Evolutionary conservation across 2,797 vertebrate species (phyloP).

Genomic region (Oryzias sinensis): DNA sequence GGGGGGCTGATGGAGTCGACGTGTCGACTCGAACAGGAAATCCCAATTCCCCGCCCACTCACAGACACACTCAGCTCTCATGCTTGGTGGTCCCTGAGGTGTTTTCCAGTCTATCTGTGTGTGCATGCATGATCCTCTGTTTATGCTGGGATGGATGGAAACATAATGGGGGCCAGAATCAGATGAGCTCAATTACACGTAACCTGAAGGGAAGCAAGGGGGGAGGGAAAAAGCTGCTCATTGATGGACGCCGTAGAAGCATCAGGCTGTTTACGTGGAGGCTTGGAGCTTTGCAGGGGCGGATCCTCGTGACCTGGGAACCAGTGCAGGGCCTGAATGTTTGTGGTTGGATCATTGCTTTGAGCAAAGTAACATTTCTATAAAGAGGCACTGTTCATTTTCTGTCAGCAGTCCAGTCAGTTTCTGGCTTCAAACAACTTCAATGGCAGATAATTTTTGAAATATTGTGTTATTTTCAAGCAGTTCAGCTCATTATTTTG

Average conservation of each 20-base stretch:
- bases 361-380: too few species aligned
- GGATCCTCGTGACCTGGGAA: neutral
- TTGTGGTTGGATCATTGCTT: neutral
- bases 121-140: slow-evolving; percentile 37
- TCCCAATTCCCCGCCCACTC: slow-evolving; percentile 67
- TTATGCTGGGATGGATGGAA: slow-evolving; percentile 36
- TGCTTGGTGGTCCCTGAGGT: slow-evolving; percentile 48
- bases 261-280: too few species aligned
- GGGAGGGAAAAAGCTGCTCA: neutral
- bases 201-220: slow-evolving; percentile 1
- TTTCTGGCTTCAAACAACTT: too few species aligned
- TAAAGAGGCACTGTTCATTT: too few species aligned
- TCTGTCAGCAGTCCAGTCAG: too few species aligned
- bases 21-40: slow-evolving; percentile 54
- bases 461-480: too few species aligned
- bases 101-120: slow-evolving; percentile 4
- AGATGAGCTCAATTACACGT: slow-evolving; percentile 12
- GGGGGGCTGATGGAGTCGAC: slow-evolving; percentile 38
- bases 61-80: slow-evolving; percentile 31
- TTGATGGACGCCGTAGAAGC: neutral
- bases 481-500: too few species aligned
- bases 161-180: slow-evolving; percentile 13
- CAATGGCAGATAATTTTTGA: too few species aligned
- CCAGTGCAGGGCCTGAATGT: neutral
- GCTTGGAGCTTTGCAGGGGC: too few species aligned